Evolutionary conservation across 2,113 vertebrate species (phyloP).

Genomic region (Tenebrosternarchus preto): DNA sequence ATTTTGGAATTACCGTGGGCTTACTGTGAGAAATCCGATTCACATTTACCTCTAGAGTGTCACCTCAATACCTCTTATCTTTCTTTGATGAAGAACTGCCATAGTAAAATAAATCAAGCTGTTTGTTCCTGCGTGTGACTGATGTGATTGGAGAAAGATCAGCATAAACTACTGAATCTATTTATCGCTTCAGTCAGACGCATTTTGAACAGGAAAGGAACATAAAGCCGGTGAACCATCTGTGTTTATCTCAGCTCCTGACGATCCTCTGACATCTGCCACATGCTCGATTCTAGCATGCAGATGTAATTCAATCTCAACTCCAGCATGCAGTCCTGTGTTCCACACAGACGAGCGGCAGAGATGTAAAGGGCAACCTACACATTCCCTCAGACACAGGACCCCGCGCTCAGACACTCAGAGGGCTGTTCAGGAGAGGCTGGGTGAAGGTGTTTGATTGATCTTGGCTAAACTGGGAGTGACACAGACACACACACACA

Average conservation of each 20-base stretch:
- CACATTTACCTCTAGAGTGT: too few species aligned
- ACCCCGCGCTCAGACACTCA: too few species aligned
- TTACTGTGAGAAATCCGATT: too few species aligned
- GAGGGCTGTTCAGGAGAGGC: too few species aligned
- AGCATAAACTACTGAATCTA: not conserved
- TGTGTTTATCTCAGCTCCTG: slow-evolving; percentile 19
- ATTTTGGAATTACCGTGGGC: too few species aligned
- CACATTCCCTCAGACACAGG: too few species aligned
- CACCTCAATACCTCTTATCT: too few species aligned
- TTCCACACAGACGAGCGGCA: not conserved
- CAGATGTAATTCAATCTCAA: not conserved
- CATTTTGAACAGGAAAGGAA: not conserved
- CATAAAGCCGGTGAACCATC: not conserved
- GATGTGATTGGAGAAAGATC: not conserved
- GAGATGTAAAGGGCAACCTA: not conserved
- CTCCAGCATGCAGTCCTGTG: not conserved
- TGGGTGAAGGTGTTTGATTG: too few species aligned
- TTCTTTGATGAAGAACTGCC: too few species aligned
- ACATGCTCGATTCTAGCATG: not conserved
- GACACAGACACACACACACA: not conserved
- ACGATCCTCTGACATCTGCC: not conserved
- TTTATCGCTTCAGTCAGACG: not conserved
- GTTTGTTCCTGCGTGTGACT: not conserved
- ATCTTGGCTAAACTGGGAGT: too few species aligned
- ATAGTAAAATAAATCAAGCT: too few species aligned